Base-by-base conservation (phyloP, 2,113 vertebrate genomes). In the Australoheros scitulus region DNA sequence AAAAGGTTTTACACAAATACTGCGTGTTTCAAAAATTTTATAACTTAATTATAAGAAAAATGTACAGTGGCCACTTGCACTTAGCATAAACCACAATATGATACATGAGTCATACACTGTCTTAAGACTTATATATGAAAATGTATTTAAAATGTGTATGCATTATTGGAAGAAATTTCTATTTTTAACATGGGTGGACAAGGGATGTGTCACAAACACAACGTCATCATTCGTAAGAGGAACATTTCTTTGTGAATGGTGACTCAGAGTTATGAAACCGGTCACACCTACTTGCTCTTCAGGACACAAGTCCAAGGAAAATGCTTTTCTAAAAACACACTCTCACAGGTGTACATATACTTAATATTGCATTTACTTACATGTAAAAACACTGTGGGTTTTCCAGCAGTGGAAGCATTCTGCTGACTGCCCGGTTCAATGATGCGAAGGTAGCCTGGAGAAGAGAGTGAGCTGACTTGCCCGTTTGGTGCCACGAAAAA, bases 401-500 rank as follows among this genome's bases (percentile, higher is more conserved):
- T 94, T 43, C 87, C 95, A 56, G 74, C 89, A 17, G 95, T 65
- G 0, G 36, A 32, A 38, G 94, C 94, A 18, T 89, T 92, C 6
- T 92, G 87, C 41, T 94, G 93, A 79, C 93, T 94, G 88, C 95
- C 91, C 80, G 96, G 96, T 22, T 94, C 87, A 77, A 98, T 92
- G 2, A 99, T 96, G 57, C 97, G 96, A 3, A 99, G 97, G 86
- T 96, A 98, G 1, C 98, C 97, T 4, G 98, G 97, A 77, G 97
- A 96, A 0, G 97, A 98, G 18, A 98, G 97, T 70, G 98, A 96
- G 85, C 97, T 98, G 86, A 99, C 98, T 75, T 97, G 96, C 47
- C 98, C 97, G 1, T 95, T 94, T 15, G 97, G 96, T 76, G 96
- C 95, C 79, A 99, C 97, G 61, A 97, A 99, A 91, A 99, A 99